Conservation (phyloP, 2,888 invertebrate species). For the Xestia c-nigrum region DNA sequence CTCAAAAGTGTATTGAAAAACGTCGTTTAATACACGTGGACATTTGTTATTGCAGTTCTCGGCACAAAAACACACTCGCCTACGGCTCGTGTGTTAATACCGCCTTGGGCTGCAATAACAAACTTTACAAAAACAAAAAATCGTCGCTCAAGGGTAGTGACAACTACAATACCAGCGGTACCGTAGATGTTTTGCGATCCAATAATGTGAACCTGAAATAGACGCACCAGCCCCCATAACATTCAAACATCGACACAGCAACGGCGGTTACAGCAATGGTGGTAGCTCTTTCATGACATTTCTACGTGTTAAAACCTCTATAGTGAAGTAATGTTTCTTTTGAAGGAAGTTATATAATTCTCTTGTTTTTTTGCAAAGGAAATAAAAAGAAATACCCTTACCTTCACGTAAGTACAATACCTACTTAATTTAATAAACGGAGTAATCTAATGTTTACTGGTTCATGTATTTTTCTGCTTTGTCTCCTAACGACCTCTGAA, state of each 20-base stretch:
- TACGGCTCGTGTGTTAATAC: no score
- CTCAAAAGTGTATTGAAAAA: no score
- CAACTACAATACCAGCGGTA: not conserved
- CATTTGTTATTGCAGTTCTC: no score
- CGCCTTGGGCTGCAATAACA: no score
- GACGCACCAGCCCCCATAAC: not conserved
- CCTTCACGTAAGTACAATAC: not conserved
- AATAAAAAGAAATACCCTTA: not conserved
- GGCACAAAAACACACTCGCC: no score
- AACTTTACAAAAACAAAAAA: no score
- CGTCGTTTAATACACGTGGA: no score
- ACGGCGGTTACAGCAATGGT: not conserved
- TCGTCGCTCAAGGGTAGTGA: not conserved
- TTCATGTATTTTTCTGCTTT: constrained; percentile 29
- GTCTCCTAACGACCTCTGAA: constrained; percentile 27
- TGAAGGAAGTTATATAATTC: not conserved
- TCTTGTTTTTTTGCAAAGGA: not conserved
- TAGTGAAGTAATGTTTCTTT: not conserved
- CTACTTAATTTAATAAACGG: not conserved
- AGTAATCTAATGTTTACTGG: constrained; percentile 5
- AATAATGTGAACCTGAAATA: not conserved
- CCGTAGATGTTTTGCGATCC: not conserved
- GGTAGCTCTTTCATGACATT: not conserved
- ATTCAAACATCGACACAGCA: not conserved
- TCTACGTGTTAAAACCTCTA: not conserved